A percentile compares a stretch with the other conserved stretches of the same genome.
Evolutionary conservation across 2,888 invertebrate genomes (phyloP).

Genomic region (Reticulitermes lucifugus): DNA sequence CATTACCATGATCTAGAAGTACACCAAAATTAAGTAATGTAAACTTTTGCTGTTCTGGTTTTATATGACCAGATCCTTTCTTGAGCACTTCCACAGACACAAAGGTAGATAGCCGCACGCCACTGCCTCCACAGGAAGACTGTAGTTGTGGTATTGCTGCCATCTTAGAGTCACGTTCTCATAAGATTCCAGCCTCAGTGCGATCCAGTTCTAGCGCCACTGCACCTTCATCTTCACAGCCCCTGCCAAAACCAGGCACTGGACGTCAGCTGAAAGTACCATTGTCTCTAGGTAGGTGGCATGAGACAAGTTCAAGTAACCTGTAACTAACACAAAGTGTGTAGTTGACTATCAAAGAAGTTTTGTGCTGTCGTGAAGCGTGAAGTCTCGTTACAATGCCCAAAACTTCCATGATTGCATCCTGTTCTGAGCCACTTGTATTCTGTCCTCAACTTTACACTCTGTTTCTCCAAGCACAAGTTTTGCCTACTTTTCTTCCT

Average conservation of each 20-base stretch:
- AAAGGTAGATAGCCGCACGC: constrained; percentile 38
- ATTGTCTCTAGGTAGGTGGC: constrained; percentile 36
- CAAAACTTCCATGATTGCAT: too few species aligned
- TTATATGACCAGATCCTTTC: constrained; percentile 67
- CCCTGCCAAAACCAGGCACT: constrained; percentile 36
- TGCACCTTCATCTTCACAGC: constrained; percentile 22
- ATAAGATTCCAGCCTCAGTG: constrained; percentile 46
- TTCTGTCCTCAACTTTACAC: too few species aligned
- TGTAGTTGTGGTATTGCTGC: constrained; percentile 77
- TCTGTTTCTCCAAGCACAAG: too few species aligned
- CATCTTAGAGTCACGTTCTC: constrained; percentile 71
- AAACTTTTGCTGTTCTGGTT: constrained; percentile 45
- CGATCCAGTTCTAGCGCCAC: constrained; percentile 20
- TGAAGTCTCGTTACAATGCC: too few species aligned
- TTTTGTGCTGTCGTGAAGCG: too few species aligned
- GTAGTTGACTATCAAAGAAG: too few species aligned
- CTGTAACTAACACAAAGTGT: too few species aligned
- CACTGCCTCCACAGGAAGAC: constrained; percentile 66
- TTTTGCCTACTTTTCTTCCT: too few species aligned
- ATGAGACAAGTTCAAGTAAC: too few species aligned
- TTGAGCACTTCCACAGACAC: constrained; percentile 62
- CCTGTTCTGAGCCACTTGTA: too few species aligned
- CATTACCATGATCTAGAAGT: too few species aligned
- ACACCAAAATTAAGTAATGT: too few species aligned
- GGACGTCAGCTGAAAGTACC: constrained; percentile 16